Base-by-base conservation (phyloP, 23 tunicate species). In the Trididemnum clinides region DNA sequence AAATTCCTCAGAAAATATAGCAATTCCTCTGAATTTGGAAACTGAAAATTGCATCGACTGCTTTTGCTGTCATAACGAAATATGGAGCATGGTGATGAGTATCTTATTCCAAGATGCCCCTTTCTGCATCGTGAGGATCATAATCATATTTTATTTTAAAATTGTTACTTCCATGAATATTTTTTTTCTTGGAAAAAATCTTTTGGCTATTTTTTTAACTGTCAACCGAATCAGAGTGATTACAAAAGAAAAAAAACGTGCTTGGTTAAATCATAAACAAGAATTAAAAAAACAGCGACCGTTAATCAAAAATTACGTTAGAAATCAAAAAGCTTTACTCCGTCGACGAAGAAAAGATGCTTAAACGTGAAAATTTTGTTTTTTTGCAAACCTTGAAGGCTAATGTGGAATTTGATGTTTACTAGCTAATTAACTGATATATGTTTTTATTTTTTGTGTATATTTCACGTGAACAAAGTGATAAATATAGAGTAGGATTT, bases 21-120 rank as follows among this genome's bases (percentile, higher is more conserved):
- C 71, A 12, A 6, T 10, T 26, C 7, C 27, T 7, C 28, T 6
- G 71, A 12, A 6, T 26, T 64, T 22, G 15, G n/a, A 6, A 49
- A 49, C 10, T 49, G 54, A 49, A 49, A 49, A 10, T 2, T 85
- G 82, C 26, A 71, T 58, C 34, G 33, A 57, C 34, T 78, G 33
- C 20, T 88, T 88, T 64, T 80, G 86, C 30, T 88, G 54, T 33
- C 71, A 66, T 72, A 88, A 71, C 81, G 91, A 81, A 34, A 81
- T 88, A 32, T 88, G 91, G 91, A 63, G 86, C 12, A 65, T 79
- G 58, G 81, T 71, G 19, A 22, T 81, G 5, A 71, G 86, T 29
- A 72, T 88, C 1, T 21, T 80, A n/a, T 88, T 88, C 34, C 91
- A 88, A 50, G 91, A 88, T 82, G 50, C 39, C 19, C 91, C 91